Evolutionary conservation across 2,797 vertebrate genomes (phyloP).

Genomic region (Cirrhinus molitorella): DNA sequence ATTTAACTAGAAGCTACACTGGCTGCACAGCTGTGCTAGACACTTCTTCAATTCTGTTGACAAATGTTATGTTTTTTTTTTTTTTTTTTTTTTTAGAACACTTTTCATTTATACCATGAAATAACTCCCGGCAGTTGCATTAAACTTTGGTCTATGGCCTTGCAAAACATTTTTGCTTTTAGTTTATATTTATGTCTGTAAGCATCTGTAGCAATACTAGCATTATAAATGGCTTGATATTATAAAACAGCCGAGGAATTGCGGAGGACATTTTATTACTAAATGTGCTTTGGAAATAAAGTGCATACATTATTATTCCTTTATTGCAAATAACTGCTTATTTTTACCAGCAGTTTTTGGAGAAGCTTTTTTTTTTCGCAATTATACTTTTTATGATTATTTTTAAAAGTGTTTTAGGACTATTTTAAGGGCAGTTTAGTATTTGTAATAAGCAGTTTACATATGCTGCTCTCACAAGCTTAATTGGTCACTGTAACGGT

Average conservation of each 20-base stretch:
- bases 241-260: neutral
- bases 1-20: neutral
- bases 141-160: neutral
- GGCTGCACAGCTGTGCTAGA: neutral
- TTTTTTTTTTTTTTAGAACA: neutral
- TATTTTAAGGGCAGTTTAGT: neutral
- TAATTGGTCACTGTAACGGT: neutral
- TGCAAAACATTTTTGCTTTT: neutral
- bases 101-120: neutral
- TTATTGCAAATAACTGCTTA: neutral
- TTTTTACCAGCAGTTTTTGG: neutral
- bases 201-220: neutral
- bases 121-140: neutral
- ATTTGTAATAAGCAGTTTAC: neutral
- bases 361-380: neutral
- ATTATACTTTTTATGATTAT: neutral
- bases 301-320: neutral
- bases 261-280: neutral
- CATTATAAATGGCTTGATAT: conserved; percentile 1
- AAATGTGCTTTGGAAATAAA: neutral
- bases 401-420: neutral
- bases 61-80: neutral
- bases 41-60: neutral
- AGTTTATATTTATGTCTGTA: neutral
- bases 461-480: neutral